Evolutionary conservation across 2,888 invertebrate genomes (phyloP).

Genomic region (Teleiodes luculella): DNA sequence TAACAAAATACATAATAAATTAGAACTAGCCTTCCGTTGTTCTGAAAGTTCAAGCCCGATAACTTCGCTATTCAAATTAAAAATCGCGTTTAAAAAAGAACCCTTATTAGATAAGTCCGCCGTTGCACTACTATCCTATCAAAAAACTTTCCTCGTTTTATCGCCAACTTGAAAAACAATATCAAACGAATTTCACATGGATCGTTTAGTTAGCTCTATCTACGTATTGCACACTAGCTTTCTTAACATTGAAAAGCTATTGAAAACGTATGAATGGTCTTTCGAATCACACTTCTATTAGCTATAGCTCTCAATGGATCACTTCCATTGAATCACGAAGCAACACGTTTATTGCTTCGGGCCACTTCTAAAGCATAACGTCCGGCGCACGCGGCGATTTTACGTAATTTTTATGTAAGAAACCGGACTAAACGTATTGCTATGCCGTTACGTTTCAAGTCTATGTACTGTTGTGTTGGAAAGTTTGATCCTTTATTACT

Average conservation of each 20-base stretch:
- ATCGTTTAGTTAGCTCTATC: too few relatives aligned
- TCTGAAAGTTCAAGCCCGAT: too few relatives aligned
- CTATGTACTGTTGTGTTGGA: background rate
- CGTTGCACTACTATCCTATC: too few relatives aligned
- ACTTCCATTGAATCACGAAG: conserved; percentile 3
- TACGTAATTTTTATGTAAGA: conserved; percentile 68
- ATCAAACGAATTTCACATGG: too few relatives aligned
- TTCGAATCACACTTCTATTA: background rate
- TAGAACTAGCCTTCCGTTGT: too few relatives aligned
- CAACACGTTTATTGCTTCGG: background rate
- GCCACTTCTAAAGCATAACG: conserved; percentile 2
- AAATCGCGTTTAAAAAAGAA: too few relatives aligned
- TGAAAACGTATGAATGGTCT: background rate
- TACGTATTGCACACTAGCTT: too few relatives aligned
- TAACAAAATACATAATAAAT: too few relatives aligned
- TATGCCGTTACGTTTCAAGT: background rate
- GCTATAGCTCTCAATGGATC: background rate
- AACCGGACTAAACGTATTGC: conserved; percentile 52
- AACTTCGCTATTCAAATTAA: too few relatives aligned
- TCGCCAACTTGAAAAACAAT: too few relatives aligned
- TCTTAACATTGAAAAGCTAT: background rate
- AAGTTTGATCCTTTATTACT: background rate
- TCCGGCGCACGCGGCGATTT: conserved; percentile 25
- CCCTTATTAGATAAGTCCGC: too few relatives aligned
- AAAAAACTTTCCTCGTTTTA: too few relatives aligned